Evolutionary conservation across 2,113 vertebrate genomes (phyloP), one percentile per base, ranked within the genome.

Genomic region (Vimba vimba): DNA sequence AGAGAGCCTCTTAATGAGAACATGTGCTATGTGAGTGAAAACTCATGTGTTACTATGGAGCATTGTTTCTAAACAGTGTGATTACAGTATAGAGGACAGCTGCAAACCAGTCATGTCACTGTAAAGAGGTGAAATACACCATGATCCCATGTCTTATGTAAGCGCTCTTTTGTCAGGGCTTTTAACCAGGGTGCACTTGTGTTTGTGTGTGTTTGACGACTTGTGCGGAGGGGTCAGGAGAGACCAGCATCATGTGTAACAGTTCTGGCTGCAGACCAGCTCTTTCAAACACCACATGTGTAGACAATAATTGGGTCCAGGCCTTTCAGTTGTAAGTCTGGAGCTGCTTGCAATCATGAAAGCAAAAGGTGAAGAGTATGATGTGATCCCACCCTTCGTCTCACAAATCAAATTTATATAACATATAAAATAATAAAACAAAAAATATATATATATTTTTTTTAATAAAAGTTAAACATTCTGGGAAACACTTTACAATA

Each of bases 271-370:
- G n/a, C 19, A n/a, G 27, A 80, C 84, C 89, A 87, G 52, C 73
- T 33, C 74, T 84, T 86, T 89, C 79, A 87, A 87, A 79, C 60
- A 86, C 66, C 43, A 81, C n/a, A 68, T 83, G 69, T 43, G 11
- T 62, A 75, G 39, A 45, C n/a, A n/a, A 66, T 88, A 89, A 89
- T 86, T 89, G 86, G 62, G 50, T 80, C 74, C 85, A 89, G 88
- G 64, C 55, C 71, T 84, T 85, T 79, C 33, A 84, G 77, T 68
- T 68, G 69, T 86, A 57, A 30, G 11, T 80, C 62, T 82, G 84
- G 71, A 79, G 82, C 64, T 76, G 84, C 74, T 87, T 39, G 74
- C 78, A 79, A 55, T 19, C 57, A 69, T 59, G 79, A 79, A 64
- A 76, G 74, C 55, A 55, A 87, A 47, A 50, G 47, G 23, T 19